Percentiles rank a stretch among this genome's conserved stretches.
phyloP scores from a whole-genome alignment of 2,113 vertebrate species.

The Hypocryptadius cinnamomeus region DNA sequence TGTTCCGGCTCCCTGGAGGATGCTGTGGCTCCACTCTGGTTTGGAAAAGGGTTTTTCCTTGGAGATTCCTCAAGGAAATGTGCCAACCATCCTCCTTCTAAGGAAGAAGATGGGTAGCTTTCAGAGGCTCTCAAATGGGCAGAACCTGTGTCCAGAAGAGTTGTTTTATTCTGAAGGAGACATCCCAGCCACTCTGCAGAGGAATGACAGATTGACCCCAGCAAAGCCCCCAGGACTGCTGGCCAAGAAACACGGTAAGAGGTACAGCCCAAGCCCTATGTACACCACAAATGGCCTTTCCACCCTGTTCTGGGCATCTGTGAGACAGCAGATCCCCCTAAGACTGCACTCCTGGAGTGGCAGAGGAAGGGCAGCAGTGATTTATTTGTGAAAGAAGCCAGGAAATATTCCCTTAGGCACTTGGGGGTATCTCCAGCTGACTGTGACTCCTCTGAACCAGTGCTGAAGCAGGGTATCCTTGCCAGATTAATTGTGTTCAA shows the following conservation, averaged over 20 bases:
- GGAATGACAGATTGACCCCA: background rate
- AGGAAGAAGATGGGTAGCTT: background rate
- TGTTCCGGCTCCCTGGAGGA: background rate
- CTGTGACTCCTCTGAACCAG: background rate
- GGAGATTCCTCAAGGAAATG: background rate
- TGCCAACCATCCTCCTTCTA: background rate
- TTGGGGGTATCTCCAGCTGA: background rate
- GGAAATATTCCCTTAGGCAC: background rate
- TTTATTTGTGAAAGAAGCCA: background rate
- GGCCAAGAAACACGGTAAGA: background rate
- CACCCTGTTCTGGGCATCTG: background rate
- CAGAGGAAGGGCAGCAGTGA: background rate
- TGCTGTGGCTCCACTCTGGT: background rate
- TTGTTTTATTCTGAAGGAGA: background rate
- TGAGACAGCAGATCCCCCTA: background rate
- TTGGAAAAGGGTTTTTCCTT: background rate
- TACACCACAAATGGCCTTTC: background rate
- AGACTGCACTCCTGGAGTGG: background rate
- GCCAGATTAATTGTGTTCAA: background rate
- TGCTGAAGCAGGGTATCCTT: background rate
- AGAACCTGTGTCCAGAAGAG: background rate
- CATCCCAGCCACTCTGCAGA: background rate
- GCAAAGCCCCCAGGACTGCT: accelerated
- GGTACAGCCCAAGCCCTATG: accelerated
- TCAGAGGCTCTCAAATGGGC: background rate